A percentile compares a stretch with the other conserved stretches of the same genome.
Evolutionary conservation across 2,797 vertebrate genomes (phyloP).

Genomic region (Denticeps clupeoides): DNA sequence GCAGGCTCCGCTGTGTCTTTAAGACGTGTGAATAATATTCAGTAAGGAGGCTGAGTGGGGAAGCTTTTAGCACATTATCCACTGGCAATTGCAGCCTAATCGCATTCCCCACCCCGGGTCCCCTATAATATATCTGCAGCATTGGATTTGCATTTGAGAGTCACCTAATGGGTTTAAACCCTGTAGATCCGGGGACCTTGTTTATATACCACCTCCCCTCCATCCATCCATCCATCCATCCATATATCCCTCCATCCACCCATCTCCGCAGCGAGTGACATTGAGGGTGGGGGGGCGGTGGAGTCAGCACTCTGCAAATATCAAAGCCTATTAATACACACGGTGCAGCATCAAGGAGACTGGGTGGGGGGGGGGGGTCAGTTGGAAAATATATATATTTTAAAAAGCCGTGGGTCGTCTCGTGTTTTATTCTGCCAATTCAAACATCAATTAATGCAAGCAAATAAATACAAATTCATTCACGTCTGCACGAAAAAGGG

Average conservation of each 20-base stretch:
- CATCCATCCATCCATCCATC: too few species aligned
- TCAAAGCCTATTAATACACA: constrained; percentile 21
- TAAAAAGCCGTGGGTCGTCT: too few species aligned
- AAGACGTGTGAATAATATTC: constrained; percentile 84
- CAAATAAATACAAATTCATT: too few species aligned
- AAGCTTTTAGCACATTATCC: constrained; percentile 97
- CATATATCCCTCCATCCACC: too few species aligned
- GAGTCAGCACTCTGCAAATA: constrained; percentile 32
- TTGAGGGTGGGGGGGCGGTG: constrained; percentile 55
- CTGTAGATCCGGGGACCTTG: constrained; percentile 44
- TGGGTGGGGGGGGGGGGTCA: constrained; percentile 3
- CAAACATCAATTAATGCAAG: too few species aligned
- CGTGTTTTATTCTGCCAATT: too few species aligned
- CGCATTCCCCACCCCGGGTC: constrained; percentile 68
- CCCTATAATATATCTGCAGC: constrained; percentile 77
- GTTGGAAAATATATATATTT: background rate
- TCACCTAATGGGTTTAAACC: constrained; percentile 72
- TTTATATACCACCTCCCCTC: too few species aligned
- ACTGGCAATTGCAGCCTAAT: constrained; percentile 78
- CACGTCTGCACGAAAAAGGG: too few species aligned
- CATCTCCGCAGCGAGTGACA: constrained; percentile 62
- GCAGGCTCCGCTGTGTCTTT: constrained; percentile 33
- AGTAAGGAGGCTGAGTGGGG: constrained; percentile 70
- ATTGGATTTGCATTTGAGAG: constrained; percentile 74
- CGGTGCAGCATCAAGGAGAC: constrained; percentile 14